phyloP scores from a whole-genome alignment of 2,797 vertebrate species.

The Neosilurus hyrtlii region DNA sequence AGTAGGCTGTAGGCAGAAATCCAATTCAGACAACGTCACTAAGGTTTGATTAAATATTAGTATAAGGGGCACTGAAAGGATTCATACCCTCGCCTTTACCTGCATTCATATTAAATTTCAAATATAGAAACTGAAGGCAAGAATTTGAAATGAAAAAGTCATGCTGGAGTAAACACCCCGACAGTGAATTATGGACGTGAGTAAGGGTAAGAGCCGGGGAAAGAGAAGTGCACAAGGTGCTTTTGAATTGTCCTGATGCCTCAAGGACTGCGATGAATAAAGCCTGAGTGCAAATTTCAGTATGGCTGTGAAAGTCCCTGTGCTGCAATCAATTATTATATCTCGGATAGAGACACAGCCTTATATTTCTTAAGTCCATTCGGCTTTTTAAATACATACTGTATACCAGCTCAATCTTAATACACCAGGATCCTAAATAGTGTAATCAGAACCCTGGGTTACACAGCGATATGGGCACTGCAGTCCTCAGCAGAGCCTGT shows the following conservation, averaged over 20 bases:
- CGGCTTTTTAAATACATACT: too few relatives aligned
- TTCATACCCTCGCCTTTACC: not conserved
- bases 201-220: slow-evolving; percentile 70
- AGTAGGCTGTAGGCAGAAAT: not conserved
- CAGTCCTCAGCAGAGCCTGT: not conserved
- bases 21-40: not conserved
- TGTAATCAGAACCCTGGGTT: not conserved
- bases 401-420: not conserved
- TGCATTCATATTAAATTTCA: not conserved
- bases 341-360: not conserved
- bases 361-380: not conserved
- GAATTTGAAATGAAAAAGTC: slow-evolving; percentile 60
- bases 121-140: slow-evolving; percentile 43
- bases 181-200: slow-evolving; percentile 66
- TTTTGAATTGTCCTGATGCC: slow-evolving; percentile 65
- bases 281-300: slow-evolving; percentile 73
- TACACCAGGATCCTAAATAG: not conserved
- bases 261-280: slow-evolving; percentile 70
- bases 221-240: slow-evolving; percentile 58
- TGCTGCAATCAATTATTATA: slow-evolving; percentile 32
- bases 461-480: not conserved
- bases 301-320: slow-evolving; percentile 58
- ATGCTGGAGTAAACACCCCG: slow-evolving; percentile 69
- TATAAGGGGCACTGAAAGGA: not conserved
- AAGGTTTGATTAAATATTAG: not conserved